Conservation (phyloP, 2,797 vertebrate genomes). For the Prionace glauca region DNA sequence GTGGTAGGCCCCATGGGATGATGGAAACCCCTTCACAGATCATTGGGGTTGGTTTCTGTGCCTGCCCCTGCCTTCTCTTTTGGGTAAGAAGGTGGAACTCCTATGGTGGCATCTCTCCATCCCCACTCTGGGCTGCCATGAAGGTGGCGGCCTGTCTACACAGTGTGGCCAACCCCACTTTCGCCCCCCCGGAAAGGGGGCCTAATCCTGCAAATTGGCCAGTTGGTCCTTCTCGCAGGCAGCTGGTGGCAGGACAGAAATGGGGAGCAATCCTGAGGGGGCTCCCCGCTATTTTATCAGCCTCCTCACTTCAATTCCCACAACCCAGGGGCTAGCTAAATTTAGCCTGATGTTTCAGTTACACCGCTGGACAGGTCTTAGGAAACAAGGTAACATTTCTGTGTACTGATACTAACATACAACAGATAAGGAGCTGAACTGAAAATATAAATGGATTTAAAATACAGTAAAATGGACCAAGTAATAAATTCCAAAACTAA, state of each 20-base stretch:
- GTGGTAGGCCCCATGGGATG: no score
- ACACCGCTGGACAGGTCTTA: not conserved
- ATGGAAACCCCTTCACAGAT: no score
- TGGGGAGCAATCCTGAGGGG: no score
- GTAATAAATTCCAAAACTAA: not conserved
- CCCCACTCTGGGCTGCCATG: no score
- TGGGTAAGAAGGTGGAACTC: not conserved
- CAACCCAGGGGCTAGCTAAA: not conserved
- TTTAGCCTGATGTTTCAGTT: not conserved
- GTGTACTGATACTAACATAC: not conserved
- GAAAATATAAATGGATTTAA: not conserved
- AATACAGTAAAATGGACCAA: not conserved
- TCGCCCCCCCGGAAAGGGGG: not conserved
- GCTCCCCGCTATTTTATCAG: not conserved
- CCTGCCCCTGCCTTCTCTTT: not conserved
- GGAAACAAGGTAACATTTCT: not conserved
- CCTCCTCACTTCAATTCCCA: not conserved
- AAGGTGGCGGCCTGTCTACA: no score
- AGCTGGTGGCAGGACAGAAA: no score
- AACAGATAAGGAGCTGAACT: not conserved
- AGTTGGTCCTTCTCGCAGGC: no score
- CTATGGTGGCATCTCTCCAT: no score
- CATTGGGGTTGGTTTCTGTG: no score
- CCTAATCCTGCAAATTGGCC: not conserved
- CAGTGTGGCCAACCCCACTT: no score